Base-by-base conservation (phyloP, 2,888 invertebrate genomes). In the Thelaira solivaga region DNA sequence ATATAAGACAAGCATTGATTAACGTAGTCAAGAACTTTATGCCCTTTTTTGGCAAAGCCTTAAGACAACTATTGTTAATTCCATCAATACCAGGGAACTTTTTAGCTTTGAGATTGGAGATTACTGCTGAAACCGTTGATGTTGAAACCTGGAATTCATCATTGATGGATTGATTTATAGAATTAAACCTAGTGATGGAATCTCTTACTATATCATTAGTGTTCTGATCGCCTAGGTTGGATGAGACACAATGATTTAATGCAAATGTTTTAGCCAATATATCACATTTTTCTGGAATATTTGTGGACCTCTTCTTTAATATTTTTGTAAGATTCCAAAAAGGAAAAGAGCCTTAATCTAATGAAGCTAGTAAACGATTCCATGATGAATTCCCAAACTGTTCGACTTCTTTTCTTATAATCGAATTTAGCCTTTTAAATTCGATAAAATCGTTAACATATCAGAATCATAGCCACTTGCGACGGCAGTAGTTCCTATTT, bases 311-410 rank as follows among this genome's bases (percentile, higher is more conserved):
- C 13, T 45, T 59, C 29, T 29, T 61, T 2, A 61, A 7, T 7
- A 61, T 29, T 31, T 61, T 43, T 2, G 43, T 43, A 11, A 61
- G n/a, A 2, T 61, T 61, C 59, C 59, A 61, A 45, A 61, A 61
- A 18, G 59, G 18, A 29, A 43, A 6, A 18, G 59, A 59, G 6
- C 29, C 16, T 43, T 43, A 43, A 18, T 59, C 59, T 6, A 59
- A 20, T 18, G 10, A 16, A 5, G 41, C 18, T 13, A 59, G 8
- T 5, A 43, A n/a, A 24, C 45, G 4, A 20, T 43, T 31, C 59
- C 59, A 59, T 10, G 26, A 59, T 7, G 11, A 16, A 6, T 57
- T 57, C 16, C 26, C 16, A 6, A 20, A 18, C n/a, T 39, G n/a
- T 3, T 10, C 4, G 5, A 3, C 39, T n/a, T 10, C 13, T 39